Evolutionary conservation across 2,797 vertebrate species (phyloP).

Genomic region (Orestias chungarensis): DNA sequence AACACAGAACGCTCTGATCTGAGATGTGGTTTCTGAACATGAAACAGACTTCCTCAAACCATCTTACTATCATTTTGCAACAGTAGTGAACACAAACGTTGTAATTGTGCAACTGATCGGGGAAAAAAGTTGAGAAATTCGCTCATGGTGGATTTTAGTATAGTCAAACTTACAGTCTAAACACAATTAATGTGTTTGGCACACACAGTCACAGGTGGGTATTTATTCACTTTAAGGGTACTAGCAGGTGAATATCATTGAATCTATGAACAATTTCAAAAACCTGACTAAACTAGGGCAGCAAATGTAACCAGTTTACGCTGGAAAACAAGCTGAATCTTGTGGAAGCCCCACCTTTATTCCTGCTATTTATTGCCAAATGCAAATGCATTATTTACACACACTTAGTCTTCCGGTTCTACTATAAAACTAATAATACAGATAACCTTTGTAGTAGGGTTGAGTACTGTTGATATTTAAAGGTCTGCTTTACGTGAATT

Average conservation of each 20-base stretch:
- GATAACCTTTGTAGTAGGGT: no score
- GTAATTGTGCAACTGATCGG: slow-evolving; percentile 1
- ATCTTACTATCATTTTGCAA: slow-evolving; percentile 12
- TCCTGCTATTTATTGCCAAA: neutral
- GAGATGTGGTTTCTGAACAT: slow-evolving; percentile 1
- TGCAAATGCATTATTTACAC: neutral
- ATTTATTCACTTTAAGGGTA: slow-evolving; percentile 13
- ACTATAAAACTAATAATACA: no score
- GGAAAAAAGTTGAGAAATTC: neutral
- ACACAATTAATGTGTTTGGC: slow-evolving; percentile 5
- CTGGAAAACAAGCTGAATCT: neutral
- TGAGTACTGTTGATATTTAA: no score
- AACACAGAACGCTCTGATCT: neutral
- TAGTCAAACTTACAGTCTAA: neutral
- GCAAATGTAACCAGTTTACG: neutral
- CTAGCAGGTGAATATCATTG: neutral
- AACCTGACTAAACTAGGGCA: neutral
- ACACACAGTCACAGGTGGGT: neutral
- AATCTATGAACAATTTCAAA: slow-evolving; percentile 27
- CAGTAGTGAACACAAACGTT: neutral
- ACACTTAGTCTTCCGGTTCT: no score
- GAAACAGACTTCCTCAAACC: slow-evolving; percentile 17
- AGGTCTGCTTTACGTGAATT: no score
- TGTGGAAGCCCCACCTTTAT: neutral
- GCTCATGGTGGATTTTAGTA: slow-evolving; percentile 12